Evolutionary conservation across 1,140 invertebrate genomes (phyloP), one percentile per base, ranked within the genome.

Genomic region (Diuraphis noxia): DNA sequence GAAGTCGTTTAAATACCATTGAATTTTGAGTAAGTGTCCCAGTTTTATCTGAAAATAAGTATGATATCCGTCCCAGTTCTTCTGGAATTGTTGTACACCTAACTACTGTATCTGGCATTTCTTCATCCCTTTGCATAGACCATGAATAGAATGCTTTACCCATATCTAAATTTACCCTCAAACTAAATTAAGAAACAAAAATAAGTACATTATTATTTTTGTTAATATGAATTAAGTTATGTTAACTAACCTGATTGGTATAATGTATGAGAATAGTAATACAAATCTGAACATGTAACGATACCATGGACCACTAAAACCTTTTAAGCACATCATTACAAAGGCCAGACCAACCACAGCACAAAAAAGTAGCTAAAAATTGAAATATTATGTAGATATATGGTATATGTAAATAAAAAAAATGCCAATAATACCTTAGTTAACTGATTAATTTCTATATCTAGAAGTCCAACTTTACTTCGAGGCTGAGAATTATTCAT

Each of bases 11-110:
- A 93, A 99, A 98, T 6, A 99, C 96, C 99, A 99, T 99, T 93
- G 99, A 98, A 94, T 99, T 99, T 94, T 99, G 98, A 0, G 99
- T 99, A 9, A 99, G 94, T 1, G 99, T 99, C 10, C 99, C 99
- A 0, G 99, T 99, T 95, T 99, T 99, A 94, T 99, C 99, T 0
- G 98, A 98, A 4, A 99, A 94, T 82, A 99, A 94, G 94, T 99
- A 99, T 3, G 97, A 97, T 93, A 99, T 98, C 86, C 99, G 94
- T 0, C 98, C 98, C n/a, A 99, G 94, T 94, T 99, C 99, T 94
- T 99, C 99, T 0, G 99, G 98, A 93, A 99, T 99, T 4, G 99
- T 99, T 1, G 98, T 99, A 79, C 97, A 99, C n/a, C 99, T 95
- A 10, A 99, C 98, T n/a, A 99, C 97, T 0, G 98, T 99, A 8